phyloP scores from a whole-genome alignment of 2,888 invertebrate genomes.

The Hartigia nigra region DNA sequence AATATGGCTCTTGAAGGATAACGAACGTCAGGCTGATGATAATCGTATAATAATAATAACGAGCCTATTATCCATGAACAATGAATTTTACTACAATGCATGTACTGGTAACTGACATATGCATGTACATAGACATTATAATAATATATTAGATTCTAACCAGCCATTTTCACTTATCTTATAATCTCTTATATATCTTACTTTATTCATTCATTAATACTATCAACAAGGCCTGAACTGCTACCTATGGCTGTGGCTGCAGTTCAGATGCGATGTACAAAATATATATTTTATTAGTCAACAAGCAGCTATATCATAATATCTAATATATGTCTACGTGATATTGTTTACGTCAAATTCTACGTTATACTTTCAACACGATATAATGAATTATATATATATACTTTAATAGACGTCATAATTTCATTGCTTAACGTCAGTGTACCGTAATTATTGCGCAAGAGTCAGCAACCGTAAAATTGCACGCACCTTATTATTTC shows the following conservation, averaged over 20 bases:
- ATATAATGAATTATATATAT: neutral
- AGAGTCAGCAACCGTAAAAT: neutral
- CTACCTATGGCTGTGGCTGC: constrained; percentile 57
- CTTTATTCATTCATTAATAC: neutral
- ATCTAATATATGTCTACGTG: neutral
- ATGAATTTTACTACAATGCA: neutral
- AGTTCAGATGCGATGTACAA: constrained; percentile 61
- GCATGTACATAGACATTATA: neutral
- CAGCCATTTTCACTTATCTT: neutral
- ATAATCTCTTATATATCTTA: neutral
- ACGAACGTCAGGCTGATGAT: constrained; percentile 26
- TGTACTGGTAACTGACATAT: neutral
- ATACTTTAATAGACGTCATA: neutral
- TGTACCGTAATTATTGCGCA: neutral
- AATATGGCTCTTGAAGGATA: constrained; percentile 53
- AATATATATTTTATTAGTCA: constrained; percentile 46
- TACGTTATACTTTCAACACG: neutral
- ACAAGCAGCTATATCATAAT: constrained; percentile 18
- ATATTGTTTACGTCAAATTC: neutral
- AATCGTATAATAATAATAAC: neutral
- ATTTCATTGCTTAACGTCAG: neutral
- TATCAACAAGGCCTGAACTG: constrained; percentile 58
- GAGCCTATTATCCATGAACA: neutral
- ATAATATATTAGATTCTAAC: neutral
- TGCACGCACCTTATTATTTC: neutral